Evolutionary conservation across 2,113 vertebrate genomes (phyloP).

Genomic region (Danio rerio): GRCz12tu NC_133184.1:27753001-27753500

Average conservation of each 20-base stretch:
- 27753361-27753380: conserved; percentile 30
- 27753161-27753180: conserved; percentile 40
- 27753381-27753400: neutral
- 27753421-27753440: conserved; percentile 35
- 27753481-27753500: conserved; percentile 22
- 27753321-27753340: conserved; percentile 52
- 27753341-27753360: conserved; percentile 43
- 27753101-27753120: conserved; percentile 68
- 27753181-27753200: conserved; percentile 48
- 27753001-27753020: conserved; percentile 64
- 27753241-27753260: conserved; percentile 43
- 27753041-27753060: conserved; percentile 19
- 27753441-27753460: neutral
- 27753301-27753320: conserved; percentile 38
- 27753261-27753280: conserved; percentile 42
- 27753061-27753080: conserved; percentile 52
- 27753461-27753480: conserved; percentile 18
- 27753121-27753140: conserved; percentile 76
- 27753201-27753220: conserved; percentile 52
- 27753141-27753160: conserved; percentile 45
- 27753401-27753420: neutral
- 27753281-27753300: conserved; percentile 42
- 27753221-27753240: conserved; percentile 53
- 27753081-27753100: conserved; percentile 69
- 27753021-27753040: conserved; percentile 25